Evolutionary conservation across 1,140 invertebrate genomes (phyloP).

Genomic region (Teleogryllus occipitalis): DNA sequence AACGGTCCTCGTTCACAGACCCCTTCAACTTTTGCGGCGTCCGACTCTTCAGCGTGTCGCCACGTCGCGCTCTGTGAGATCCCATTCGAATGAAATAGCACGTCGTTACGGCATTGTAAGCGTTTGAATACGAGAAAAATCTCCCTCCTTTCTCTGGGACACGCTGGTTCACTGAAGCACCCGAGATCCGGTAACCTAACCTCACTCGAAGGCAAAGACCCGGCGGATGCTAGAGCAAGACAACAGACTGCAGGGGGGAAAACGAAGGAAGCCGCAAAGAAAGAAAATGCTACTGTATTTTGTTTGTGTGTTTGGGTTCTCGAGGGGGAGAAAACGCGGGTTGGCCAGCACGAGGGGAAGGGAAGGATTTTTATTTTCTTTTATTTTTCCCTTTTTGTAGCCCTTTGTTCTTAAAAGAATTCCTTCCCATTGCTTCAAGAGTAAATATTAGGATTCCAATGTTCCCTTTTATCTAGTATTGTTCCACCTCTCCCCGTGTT

Average conservation of each 20-base stretch:
- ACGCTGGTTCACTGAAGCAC: background rate
- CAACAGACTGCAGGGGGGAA: background rate
- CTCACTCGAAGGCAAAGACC: background rate
- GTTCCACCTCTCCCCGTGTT: background rate
- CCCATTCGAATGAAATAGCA: background rate
- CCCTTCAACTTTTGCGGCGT: background rate
- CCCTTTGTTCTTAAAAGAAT: constrained; percentile 17
- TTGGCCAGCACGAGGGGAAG: background rate
- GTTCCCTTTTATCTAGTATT: constrained; percentile 11
- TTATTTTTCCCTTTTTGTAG: constrained; percentile 13
- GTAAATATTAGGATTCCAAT: constrained; percentile 15
- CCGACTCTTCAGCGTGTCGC: background rate
- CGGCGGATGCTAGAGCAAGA: background rate
- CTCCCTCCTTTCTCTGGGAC: background rate
- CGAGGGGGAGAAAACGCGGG: background rate
- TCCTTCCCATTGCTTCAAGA: constrained; percentile 8
- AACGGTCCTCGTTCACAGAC: background rate
- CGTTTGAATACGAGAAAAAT: background rate
- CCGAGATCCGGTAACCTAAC: background rate
- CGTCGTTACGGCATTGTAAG: background rate
- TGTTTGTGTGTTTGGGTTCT: background rate
- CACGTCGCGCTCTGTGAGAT: background rate
- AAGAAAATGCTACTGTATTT: background rate
- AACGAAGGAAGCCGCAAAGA: background rate
- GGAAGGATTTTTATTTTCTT: constrained; percentile 9